These are phyloP conservation scores for Apocheima hispidaria DNA, from an alignment of 2,888 invertebrate genomes.

Conservation along the genomic window DNA sequence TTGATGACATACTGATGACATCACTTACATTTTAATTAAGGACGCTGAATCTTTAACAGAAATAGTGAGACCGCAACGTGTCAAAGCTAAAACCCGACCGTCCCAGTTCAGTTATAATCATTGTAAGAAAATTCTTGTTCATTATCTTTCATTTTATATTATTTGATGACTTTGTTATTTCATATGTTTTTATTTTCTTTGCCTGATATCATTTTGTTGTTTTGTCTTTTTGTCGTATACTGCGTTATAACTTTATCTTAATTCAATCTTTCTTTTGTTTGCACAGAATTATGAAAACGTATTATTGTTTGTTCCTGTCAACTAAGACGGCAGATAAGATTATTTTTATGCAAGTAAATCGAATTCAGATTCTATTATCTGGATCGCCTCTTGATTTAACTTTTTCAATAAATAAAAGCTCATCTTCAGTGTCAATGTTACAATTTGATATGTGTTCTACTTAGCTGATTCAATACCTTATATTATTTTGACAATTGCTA, in stretches of 20 bases:
- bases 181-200: neutral
- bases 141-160: neutral
- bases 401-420: neutral
- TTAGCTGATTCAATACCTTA: slow-evolving; percentile 41
- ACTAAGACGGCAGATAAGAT: slow-evolving; percentile 9
- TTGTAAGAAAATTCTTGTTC: neutral
- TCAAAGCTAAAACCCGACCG: slow-evolving; percentile 4
- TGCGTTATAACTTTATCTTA: slow-evolving; percentile 3
- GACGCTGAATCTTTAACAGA: slow-evolving; percentile 15
- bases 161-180: neutral
- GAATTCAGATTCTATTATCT: neutral
- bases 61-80: slow-evolving; percentile 10
- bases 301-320: slow-evolving; percentile 17
- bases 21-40: slow-evolving; percentile 38
- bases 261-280: slow-evolving; percentile 13
- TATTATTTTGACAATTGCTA: slow-evolving; percentile 54
- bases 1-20: slow-evolving; percentile 33
- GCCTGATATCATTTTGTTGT: slow-evolving; percentile 6
- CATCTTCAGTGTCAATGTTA: slow-evolving; percentile 7
- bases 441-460: slow-evolving; percentile 38
- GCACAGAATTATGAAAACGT: neutral
- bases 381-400: neutral
- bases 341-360: neutral
- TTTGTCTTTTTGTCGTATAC: slow-evolving; percentile 1
- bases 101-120: neutral